phyloP scores from a whole-genome alignment of 2,113 vertebrate genomes.

The Percopsis transmontana region DNA sequence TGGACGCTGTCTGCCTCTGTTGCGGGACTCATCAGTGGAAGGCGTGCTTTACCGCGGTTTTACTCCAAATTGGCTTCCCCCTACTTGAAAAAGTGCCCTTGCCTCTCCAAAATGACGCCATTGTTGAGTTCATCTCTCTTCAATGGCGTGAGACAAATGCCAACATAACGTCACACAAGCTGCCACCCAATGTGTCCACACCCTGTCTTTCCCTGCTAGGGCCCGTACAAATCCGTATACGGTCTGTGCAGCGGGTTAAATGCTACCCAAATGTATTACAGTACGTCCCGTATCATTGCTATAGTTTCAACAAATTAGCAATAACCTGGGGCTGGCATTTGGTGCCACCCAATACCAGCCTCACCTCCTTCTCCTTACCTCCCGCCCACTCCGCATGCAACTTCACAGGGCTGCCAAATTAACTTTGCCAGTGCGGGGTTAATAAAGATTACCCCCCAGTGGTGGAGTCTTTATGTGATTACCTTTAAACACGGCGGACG shows the following conservation, averaged over 20 bases:
- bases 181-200: slow-evolving; percentile 13
- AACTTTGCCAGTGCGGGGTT: slow-evolving; percentile 55
- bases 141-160: no score
- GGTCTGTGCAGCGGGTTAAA: slow-evolving; percentile 55
- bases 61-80: no score
- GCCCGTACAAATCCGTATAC: slow-evolving; percentile 61
- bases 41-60: slow-evolving; percentile 6
- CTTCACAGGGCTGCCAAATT: slow-evolving; percentile 48
- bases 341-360: slow-evolving; percentile 11
- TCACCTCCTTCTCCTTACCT: background rate
- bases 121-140: no score
- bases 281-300: slow-evolving; percentile 60
- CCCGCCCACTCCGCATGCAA: slow-evolving; percentile 19
- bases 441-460: slow-evolving; percentile 58
- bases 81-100: no score
- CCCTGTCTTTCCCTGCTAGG: slow-evolving; percentile 74
- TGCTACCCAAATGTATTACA: slow-evolving; percentile 72
- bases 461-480: slow-evolving; percentile 58
- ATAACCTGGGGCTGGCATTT: slow-evolving; percentile 10
- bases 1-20: slow-evolving; percentile 38
- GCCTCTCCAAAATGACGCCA: no score
- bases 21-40: slow-evolving; percentile 12
- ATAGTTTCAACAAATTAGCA: slow-evolving; percentile 12
- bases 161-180: no score
- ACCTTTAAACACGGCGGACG: slow-evolving; percentile 55